phyloP scores from a whole-genome alignment of 2,888 invertebrate species.

The Lasioglossum figueresi region DNA sequence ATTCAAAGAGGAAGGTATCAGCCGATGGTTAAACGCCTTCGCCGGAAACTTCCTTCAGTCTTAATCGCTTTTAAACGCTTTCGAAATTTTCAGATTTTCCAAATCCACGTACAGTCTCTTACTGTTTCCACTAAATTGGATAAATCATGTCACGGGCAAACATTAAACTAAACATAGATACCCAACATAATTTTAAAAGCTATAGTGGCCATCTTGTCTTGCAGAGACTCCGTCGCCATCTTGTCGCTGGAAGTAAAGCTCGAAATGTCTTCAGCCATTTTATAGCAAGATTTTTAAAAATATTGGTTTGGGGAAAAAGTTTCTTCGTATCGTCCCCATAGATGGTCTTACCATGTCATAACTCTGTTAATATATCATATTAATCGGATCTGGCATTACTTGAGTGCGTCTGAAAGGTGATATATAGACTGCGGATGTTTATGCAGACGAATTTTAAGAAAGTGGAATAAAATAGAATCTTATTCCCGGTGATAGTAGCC shows the following conservation, averaged over 20 bases:
- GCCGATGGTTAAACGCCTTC: conserved; percentile 4
- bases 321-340: too few species aligned
- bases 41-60: neutral
- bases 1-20: neutral
- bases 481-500: too few species aligned
- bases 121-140: neutral
- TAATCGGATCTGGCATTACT: too few species aligned
- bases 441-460: too few species aligned
- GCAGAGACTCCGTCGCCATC: neutral
- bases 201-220: neutral
- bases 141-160: neutral
- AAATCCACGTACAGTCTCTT: neutral
- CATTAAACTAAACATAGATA: neutral
- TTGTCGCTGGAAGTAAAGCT: neutral
- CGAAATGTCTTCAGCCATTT: neutral
- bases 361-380: too few species aligned
- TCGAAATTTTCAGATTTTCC: neutral
- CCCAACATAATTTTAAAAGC: neutral
- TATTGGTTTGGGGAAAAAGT: too few species aligned
- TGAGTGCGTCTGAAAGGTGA: too few species aligned
- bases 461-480: too few species aligned
- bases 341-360: too few species aligned
- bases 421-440: too few species aligned
- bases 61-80: neutral
- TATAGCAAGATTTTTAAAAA: neutral